Conservation (phyloP, 92 coral and sea anemone species). For the Epizoanthus illoricatus region DNA sequence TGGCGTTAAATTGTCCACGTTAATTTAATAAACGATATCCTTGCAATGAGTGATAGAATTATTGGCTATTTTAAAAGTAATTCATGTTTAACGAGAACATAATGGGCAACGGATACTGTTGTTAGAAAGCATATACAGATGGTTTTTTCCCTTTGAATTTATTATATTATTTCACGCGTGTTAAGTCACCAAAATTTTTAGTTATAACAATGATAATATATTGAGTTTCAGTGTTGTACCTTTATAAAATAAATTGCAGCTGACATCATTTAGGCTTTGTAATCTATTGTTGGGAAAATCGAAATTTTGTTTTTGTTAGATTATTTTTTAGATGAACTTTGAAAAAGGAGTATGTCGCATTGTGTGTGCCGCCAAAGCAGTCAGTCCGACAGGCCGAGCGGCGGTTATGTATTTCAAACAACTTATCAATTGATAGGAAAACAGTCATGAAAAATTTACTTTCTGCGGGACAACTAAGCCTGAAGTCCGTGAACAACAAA, state of each 20-base stretch:
- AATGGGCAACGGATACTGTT: constrained; percentile 47
- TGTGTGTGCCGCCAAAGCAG: constrained; percentile 7
- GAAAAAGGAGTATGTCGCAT: neutral
- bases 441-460: constrained; percentile 40
- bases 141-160: constrained; percentile 16
- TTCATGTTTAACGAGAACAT: constrained; percentile 56
- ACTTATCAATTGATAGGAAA: constrained; percentile 13
- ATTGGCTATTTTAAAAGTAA: constrained; percentile 60
- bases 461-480: constrained; percentile 28
- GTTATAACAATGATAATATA: neutral
- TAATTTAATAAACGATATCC: constrained; percentile 53
- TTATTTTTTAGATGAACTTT: neutral
- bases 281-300: neutral
- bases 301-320: neutral
- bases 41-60: constrained; percentile 35
- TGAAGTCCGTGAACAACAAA: constrained; percentile 11
- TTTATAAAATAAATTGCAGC: neutral
- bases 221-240: neutral
- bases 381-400: constrained; percentile 14
- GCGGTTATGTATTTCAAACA: constrained; percentile 36
- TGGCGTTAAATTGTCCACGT: neutral
- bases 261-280: neutral
- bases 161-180: neutral
- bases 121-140: constrained; percentile 25
- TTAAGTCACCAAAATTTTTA: neutral